Evolutionary conservation across 2,888 invertebrate species (phyloP), one percentile per base, ranked within the genome.

Genomic region (Cosmia pyralina): DNA sequence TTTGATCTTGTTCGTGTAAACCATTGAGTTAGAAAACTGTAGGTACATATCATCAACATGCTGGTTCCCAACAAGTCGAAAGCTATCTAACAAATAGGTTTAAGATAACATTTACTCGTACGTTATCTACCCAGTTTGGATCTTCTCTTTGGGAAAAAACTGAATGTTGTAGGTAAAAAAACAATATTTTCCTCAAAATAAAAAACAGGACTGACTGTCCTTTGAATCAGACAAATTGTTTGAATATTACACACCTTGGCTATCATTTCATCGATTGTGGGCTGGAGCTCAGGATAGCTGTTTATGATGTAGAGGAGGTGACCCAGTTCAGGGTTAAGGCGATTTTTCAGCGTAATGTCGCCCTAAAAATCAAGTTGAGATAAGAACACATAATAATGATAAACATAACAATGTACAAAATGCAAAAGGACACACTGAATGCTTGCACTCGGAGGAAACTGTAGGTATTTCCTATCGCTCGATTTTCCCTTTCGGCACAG

Each of bases 251-350:
- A 46, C 77, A 95, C 95, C 91, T 94, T 89, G 8, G 84, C 79
- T n/a, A 94, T 86, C 90, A 95, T 93, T 67, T 93, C 89, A 22
- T 93, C 90, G 1, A 95, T 92, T 72, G 85, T 92, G 0, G 92
- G 91, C 19, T 86, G 88, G 0, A 96, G 83, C 0, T 85, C 87
- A 15, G 94, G 92, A 71, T 96, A 96, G 73, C 94, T 94, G 78
- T 93, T 93, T 90, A 96, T 88, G n/a, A 96, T 96, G 79, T 95
- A 93, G n/a, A 96, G 82, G 17, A 96, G 85, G 60, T 95, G 96
- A 0, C 94, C 93, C 38, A 96, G 81, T 73, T 96, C 96, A 8
- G 96, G 95, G 60, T 95, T 96, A 17, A 96, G 78, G 0, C 95
- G 94, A 75, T 94, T 93, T 78, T 93, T 95, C 77, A 96, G 76